Conservation (phyloP, 2,797 vertebrate genomes). For the Trematocara caparti region DNA sequence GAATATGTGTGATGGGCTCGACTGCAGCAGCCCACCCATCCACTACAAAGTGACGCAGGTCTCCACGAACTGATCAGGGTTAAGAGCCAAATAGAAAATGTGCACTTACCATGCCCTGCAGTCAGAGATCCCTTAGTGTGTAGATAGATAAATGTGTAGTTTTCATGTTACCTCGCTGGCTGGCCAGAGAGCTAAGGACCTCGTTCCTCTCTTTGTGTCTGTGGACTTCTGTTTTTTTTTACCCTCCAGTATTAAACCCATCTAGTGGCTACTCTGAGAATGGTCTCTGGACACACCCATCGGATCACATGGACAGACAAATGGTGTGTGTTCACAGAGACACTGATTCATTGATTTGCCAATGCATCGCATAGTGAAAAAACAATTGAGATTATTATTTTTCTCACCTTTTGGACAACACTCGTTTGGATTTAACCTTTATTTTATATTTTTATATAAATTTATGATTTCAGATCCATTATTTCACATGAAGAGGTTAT, state of each 20-base stretch:
- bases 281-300: slow-evolving; percentile 52
- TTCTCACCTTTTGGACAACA: slow-evolving; percentile 28
- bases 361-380: slow-evolving; percentile 44
- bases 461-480: slow-evolving; percentile 70
- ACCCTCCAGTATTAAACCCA: slow-evolving; percentile 66
- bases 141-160: slow-evolving; percentile 68
- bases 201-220: slow-evolving; percentile 68
- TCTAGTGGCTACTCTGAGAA: slow-evolving; percentile 58
- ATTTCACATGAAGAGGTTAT: slow-evolving; percentile 66
- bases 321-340: slow-evolving; percentile 17
- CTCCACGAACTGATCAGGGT: slow-evolving; percentile 67
- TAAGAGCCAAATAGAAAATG: slow-evolving; percentile 21
- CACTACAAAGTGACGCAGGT: slow-evolving; percentile 65
- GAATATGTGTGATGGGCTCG: slow-evolving; percentile 39
- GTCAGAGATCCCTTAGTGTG: slow-evolving; percentile 71
- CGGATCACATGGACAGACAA: slow-evolving; percentile 40
- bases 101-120: slow-evolving; percentile 50
- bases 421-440: slow-evolving; percentile 55
- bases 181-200: slow-evolving; percentile 79
- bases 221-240: slow-evolving; percentile 64
- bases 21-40: slow-evolving; percentile 22
- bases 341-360: slow-evolving; percentile 28
- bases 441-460: slow-evolving; percentile 75
- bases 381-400: slow-evolving; percentile 26
- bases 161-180: slow-evolving; percentile 78